Evolutionary conservation across 1,140 invertebrate genomes (phyloP), one percentile per base, ranked within the genome.

Genomic region (Argopecten irradians): DNA sequence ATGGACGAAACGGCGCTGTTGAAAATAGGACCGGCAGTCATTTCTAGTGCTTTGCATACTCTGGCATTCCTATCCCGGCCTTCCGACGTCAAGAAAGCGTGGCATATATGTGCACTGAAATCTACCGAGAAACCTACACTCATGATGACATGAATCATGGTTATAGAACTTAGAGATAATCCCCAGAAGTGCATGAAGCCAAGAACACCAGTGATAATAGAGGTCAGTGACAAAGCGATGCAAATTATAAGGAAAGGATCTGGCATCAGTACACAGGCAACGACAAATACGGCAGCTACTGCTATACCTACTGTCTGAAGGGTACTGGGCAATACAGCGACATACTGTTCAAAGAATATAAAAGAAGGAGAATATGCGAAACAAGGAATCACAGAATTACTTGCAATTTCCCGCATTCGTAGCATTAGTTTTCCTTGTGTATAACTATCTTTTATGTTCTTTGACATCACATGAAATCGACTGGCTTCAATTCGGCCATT

Each of bases 121-220:
- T 99, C 98, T 0, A 99, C 98, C 3, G 98, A 99, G 95, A 99
- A 99, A 39, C 99, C 99, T 41, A 99, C 99, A 93, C 98, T 99
- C 98, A 99, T 99, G 85, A 99, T 99, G 1, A 99, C 96, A 93
- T 99, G 99, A 43, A 99, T 99, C 98, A 99, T 99, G 0, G 98
- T 99, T 92, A 99, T 99, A 2, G 98, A 98, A 94, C 99, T 98
- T 55, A 99, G 96, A 93, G 98, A 98, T 0, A 99, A 98, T 90
- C 97, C 97, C 98, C 99, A 99, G 0, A 99, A 95, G 0, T 98
- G 97, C 98, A 99, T 99, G 96, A 99, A 99, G 0, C 98, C 99
- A 1, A 88, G 55, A 3, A 88, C 11, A 14, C 87, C 87, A 0
- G 55, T 13, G 39, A 88, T n/a, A 22, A 88, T 85, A 22, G 55